Base-by-base conservation (phyloP, 2,113 vertebrate genomes). In the Dolichallabes microphthalmus region DNA sequence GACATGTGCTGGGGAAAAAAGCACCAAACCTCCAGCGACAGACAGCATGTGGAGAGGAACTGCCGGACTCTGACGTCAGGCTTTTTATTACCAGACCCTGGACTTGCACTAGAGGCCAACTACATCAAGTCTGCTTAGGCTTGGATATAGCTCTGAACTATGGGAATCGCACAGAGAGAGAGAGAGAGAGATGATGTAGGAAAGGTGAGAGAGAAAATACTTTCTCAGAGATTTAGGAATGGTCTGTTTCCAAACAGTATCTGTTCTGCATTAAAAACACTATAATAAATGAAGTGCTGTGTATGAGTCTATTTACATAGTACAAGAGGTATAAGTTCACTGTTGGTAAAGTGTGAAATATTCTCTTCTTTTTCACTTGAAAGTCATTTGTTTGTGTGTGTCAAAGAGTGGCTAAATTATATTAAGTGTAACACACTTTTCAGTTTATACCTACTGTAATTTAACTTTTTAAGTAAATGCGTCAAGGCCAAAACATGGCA, bases 1-100 rank as follows among this genome's bases (percentile, higher is more conserved):
- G 96, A 95, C 80, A 90, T 92, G 91, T 93, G 94, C 95, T 94
- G 96, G 95, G 95, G 93, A 95, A 96, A 95, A 96, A 92, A 93
- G 92, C 95, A 95, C 95, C 93, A 94, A 94, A 94, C 95, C 92
- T 90, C 93, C 91, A 93, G 93, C 92, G 93, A 92, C 90, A 94
- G 93, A 94, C 50, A 93, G 92, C 85, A 91, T 88, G 94, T 85
- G 92, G 95, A 96, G 94, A 96, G 92, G 90, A 85, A 89, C 88
- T 88, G 91, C 92, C 92, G 91, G 93, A 91, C 94, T 94, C 94
- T 94, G 89, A 90, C 89, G 92, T 92, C 88, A 87, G 89, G 89
- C 52, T 91, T 93, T 93, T 93, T 93, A 92, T 92, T 92, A 92
- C 92, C 94, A 93, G 91, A 91, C 88, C 87, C 91, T 92, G 93